Percentiles rank a stretch among this genome's conserved stretches.
phyloP scores from a whole-genome alignment of 1,140 invertebrate genomes.

The Grapholita molesta region DNA sequence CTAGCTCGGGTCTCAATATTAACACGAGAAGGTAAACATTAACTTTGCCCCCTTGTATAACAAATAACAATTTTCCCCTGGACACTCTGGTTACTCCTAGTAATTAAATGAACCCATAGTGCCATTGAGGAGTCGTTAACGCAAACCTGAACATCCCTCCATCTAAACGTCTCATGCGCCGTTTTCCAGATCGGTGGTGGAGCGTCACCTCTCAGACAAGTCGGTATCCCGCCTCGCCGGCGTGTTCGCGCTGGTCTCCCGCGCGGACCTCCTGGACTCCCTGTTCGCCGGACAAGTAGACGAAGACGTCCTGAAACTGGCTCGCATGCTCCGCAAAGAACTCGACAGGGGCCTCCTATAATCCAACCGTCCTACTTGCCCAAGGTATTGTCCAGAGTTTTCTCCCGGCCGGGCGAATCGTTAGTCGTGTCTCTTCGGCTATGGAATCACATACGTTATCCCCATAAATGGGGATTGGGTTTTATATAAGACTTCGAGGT shows the following conservation, averaged over 20 bases:
- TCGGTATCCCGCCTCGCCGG: slow-evolving; percentile 65
- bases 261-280: slow-evolving; percentile 61
- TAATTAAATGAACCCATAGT: too few relatives aligned
- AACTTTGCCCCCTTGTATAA: too few relatives aligned
- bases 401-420: not conserved
- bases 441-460: slow-evolving; percentile 59
- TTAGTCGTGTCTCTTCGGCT: slow-evolving; percentile 5
- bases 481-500: slow-evolving; percentile 25
- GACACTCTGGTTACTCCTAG: too few relatives aligned
- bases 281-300: slow-evolving; percentile 64
- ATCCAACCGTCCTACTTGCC: slow-evolving; percentile 66
- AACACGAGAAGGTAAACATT: too few relatives aligned
- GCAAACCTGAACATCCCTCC: too few relatives aligned
- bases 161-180: too few relatives aligned
- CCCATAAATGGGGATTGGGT: slow-evolving; percentile 61
- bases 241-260: slow-evolving; percentile 58
- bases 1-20: too few relatives aligned
- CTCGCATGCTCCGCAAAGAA: slow-evolving; percentile 66
- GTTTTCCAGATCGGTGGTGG: slow-evolving; percentile 63
- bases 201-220: slow-evolving; percentile 66
- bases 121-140: too few relatives aligned
- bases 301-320: slow-evolving; percentile 63
- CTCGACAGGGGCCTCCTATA: slow-evolving; percentile 67
- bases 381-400: slow-evolving; percentile 33
- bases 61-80: too few relatives aligned